phyloP scores from a whole-genome alignment of 2,797 vertebrate species.

The Pseudochaenichthys georgianus region DNA sequence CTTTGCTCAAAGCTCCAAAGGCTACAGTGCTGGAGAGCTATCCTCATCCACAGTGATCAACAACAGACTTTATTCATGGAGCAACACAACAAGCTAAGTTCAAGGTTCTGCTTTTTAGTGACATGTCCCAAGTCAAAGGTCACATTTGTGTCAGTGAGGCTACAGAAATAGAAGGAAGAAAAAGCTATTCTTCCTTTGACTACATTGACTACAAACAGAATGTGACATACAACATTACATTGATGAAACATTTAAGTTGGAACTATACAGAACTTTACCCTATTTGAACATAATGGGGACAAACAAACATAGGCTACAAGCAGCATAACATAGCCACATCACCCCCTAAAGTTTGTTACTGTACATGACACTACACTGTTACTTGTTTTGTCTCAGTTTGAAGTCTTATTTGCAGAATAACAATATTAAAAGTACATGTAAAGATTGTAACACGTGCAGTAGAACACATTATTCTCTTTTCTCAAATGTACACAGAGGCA shows the following conservation, averaged over 20 bases:
- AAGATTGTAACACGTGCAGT: no score
- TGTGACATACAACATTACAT: no score
- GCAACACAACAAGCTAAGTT: neutral
- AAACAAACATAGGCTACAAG: conserved; percentile 1
- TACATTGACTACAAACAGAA: neutral
- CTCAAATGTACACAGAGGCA: neutral
- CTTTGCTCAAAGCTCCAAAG: conserved; percentile 38
- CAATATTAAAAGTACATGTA: neutral
- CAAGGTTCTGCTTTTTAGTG: neutral
- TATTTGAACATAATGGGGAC: neutral
- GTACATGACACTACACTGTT: neutral
- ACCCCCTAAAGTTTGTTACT: neutral
- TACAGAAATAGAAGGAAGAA: neutral
- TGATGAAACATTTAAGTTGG: neutral
- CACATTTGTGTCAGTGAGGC: neutral
- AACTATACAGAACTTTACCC: neutral
- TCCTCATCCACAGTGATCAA: conserved; percentile 26
- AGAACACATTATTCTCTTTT: neutral
- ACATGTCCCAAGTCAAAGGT: neutral
- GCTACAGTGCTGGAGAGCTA: conserved; percentile 23
- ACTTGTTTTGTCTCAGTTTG: neutral
- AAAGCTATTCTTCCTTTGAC: neutral
- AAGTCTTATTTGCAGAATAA: neutral
- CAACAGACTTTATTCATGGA: conserved; percentile 29
- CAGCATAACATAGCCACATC: neutral